Evolutionary conservation across 1,140 invertebrate genomes (phyloP), one percentile per base, ranked within the genome.

Genomic region (Arctopsyche grandis): DNA sequence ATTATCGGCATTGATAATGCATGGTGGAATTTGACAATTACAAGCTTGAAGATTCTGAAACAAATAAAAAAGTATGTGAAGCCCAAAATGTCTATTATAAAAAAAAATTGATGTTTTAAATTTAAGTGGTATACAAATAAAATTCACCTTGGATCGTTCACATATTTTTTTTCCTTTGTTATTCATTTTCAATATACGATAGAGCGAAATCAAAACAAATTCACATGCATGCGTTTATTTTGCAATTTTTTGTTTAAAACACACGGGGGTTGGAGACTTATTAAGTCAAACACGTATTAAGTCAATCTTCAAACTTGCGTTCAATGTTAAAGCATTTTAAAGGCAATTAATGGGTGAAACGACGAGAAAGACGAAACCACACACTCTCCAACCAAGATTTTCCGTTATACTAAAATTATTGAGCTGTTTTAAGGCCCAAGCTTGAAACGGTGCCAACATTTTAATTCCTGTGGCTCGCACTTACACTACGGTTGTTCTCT

Each of bases 11-110:
- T 79, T 75, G 1, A 70, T 56, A 43, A 70, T 76, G n/a, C 73
- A 73, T 19, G 77, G 74, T 21, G 74, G 69, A n/a, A 73, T 19
- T 58, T 82, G 80, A 69, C 77, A 81, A 29, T 75, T 70, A 74
- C 80, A 79, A 29, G 74, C 5, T 38, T 24, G 78, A 63, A 70
- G 24, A 69, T 43, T 76, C 81, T 82, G 77, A 14, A 81, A 80
- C 52, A 58, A 70, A 58, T 19, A 77, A 69, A 78, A 77, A 69
- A 5, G 29, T 38, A 38, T 38, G 29, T 38, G 26, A 24, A 22
- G 38, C 3, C 44, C 19, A 75, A 24, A 38, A 38, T 7, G 29
- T 38, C 3, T 7, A 38, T 38, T 38, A 38, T 7, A 4, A 38
- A 38, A n/a, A n/a, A n/a, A n/a, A n/a, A n/a, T n/a, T 60, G 16